Conservation (phyloP, 2,888 invertebrate genomes). For the Dione vanillae region DNA sequence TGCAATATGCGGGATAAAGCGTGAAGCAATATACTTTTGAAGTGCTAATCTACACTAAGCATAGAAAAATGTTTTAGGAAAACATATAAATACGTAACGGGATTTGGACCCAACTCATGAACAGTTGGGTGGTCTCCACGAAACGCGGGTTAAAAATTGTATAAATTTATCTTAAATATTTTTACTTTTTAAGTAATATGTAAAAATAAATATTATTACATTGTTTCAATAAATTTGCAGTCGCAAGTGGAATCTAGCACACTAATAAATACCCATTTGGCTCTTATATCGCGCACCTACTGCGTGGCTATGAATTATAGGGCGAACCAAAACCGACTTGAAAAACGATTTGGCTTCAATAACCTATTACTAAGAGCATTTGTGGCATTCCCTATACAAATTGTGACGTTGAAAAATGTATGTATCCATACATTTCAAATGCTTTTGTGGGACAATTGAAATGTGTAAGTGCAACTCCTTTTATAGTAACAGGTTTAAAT, state of each 20-base stretch:
- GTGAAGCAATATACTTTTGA: too few species aligned
- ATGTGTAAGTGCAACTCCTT: background rate
- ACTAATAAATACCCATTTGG: constrained; percentile 26
- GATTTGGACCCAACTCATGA: too few species aligned
- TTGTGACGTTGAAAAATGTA: constrained; percentile 14
- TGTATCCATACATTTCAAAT: background rate
- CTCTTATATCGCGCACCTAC: constrained; percentile 26
- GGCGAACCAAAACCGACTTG: constrained; percentile 9
- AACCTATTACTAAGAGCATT: constrained; percentile 13
- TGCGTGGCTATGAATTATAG: constrained; percentile 27
- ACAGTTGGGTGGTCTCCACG: too few species aligned
- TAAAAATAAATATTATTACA: constrained; percentile 3
- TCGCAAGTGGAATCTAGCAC: constrained; percentile 8
- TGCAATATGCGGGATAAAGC: too few species aligned
- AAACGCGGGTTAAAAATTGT: too few species aligned
- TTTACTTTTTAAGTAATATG: background rate
- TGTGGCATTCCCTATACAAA: constrained; percentile 13
- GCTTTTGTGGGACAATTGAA: background rate
- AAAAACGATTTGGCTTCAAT: constrained; percentile 18
- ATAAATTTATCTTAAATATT: too few species aligned
- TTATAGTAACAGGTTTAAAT: too few species aligned
- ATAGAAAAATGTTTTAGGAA: too few species aligned
- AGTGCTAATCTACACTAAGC: too few species aligned
- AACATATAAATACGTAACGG: too few species aligned
- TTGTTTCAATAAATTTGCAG: constrained; percentile 15